phyloP scores from a whole-genome alignment of 1,140 invertebrate genomes.

The Drosophila sucinea region DNA sequence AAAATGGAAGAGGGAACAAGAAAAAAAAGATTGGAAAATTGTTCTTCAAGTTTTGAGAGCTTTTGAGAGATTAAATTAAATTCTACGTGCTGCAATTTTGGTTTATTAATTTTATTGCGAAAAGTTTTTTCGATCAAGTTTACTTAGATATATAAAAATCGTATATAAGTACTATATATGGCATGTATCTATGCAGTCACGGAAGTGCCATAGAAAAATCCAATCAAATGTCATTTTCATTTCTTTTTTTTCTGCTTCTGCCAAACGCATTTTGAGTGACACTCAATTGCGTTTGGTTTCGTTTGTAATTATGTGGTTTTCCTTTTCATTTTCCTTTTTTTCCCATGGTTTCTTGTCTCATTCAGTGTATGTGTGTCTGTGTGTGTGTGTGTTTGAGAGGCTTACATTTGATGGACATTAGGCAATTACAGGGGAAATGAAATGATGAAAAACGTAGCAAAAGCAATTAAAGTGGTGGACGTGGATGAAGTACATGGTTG shows the following conservation, averaged over 20 bases:
- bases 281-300: conserved; percentile 43
- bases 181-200: conserved; percentile 10
- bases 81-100: conserved; percentile 37
- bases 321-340: conserved; percentile 22
- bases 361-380: conserved; percentile 12
- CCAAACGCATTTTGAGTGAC: conserved; percentile 46
- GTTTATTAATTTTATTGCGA: conserved; percentile 54
- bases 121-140: neutral
- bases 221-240: conserved; percentile 52
- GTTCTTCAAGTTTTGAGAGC: conserved; percentile 21
- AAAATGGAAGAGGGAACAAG: neutral
- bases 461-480: conserved; percentile 33
- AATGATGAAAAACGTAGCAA: conserved; percentile 41
- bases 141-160: neutral
- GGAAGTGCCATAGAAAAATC: conserved; percentile 20
- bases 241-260: conserved; percentile 15
- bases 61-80: conserved; percentile 54
- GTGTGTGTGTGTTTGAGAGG: conserved; percentile 12
- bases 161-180: neutral
- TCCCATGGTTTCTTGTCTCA: conserved; percentile 5
- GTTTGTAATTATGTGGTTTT: conserved; percentile 53
- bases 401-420: conserved; percentile 67
- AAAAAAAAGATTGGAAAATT: conserved; percentile 55
- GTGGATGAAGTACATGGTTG: conserved; percentile 6
- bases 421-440: conserved; percentile 48